phyloP scores from a whole-genome alignment of 1,140 invertebrate genomes.

The Magallana ariakensis region DNA sequence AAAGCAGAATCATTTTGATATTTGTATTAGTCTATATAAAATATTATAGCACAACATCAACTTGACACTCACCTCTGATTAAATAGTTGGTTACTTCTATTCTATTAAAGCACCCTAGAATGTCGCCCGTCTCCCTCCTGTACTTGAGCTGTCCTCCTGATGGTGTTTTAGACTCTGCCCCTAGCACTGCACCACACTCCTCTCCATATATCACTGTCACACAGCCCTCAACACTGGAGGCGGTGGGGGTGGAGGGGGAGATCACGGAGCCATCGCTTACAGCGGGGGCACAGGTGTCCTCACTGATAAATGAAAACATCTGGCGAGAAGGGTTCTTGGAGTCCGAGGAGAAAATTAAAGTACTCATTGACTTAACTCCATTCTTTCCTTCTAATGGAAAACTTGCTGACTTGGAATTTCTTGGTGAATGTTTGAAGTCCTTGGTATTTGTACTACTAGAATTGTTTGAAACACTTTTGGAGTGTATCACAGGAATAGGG shows the following conservation, averaged over 20 bases:
- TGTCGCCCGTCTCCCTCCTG: slow-evolving; percentile 1
- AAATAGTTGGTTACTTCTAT: slow-evolving; percentile 13
- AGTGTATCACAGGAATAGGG: slow-evolving; percentile 27
- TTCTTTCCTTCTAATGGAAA: slow-evolving; percentile 42
- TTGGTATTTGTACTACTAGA: slow-evolving; percentile 19
- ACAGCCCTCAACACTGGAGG: not conserved
- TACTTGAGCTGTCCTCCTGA: not conserved
- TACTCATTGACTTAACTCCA: slow-evolving; percentile 20
- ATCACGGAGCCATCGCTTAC: not conserved
- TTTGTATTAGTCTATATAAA: too few relatives aligned
- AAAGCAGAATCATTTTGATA: too few relatives aligned
- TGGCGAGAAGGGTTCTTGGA: not conserved
- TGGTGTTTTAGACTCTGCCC: slow-evolving; percentile 6
- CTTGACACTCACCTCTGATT: not conserved
- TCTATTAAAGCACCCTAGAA: slow-evolving; percentile 29
- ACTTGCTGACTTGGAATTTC: slow-evolving; percentile 34
- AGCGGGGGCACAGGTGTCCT: not conserved
- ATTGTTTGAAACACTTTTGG: slow-evolving; percentile 39
- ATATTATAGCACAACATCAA: too few relatives aligned
- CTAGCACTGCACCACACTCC: slow-evolving; percentile 11
- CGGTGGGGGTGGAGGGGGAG: not conserved
- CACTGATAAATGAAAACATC: slow-evolving; percentile 22
- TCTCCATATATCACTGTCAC: slow-evolving; percentile 2
- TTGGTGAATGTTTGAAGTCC: not conserved
- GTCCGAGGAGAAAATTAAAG: not conserved